phyloP scores from a whole-genome alignment of 2,888 invertebrate genomes.

The Microchrysa polita region DNA sequence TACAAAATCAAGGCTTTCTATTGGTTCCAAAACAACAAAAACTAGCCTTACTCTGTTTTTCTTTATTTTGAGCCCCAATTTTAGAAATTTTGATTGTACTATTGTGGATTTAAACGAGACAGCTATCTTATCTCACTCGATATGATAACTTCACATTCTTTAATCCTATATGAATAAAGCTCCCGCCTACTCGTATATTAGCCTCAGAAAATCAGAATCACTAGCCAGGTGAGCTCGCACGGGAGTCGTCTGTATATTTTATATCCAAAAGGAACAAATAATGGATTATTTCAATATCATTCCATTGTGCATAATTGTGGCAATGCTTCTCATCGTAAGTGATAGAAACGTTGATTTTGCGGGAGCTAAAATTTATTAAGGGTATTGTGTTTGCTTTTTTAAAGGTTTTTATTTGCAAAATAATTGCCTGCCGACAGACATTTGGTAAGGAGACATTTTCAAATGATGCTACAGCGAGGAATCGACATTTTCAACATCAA shows the following conservation, averaged over 20 bases:
- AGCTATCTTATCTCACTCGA: constrained; percentile 22
- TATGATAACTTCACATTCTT: neutral
- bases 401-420: constrained; percentile 25
- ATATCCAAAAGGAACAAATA: neutral
- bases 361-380: too few species aligned
- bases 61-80: too few species aligned
- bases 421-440: neutral
- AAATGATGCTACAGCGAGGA: neutral
- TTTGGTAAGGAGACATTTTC: constrained; percentile 7
- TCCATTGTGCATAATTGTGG: neutral
- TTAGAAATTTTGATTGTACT: too few species aligned
- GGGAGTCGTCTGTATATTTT: too few species aligned
- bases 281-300: neutral
- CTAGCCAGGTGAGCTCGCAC: neutral
- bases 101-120: too few species aligned
- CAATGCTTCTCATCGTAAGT: neutral
- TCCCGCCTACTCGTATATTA: neutral
- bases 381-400: neutral
- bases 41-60: too few species aligned
- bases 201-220: constrained; percentile 16
- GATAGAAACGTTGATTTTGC: neutral
- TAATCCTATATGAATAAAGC: constrained; percentile 3
- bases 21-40: too few species aligned
- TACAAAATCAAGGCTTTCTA: too few species aligned
- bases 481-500: neutral